Conservation (phyloP, 2,113 vertebrate genomes). For the Brachionichthys hirsutus region DNA sequence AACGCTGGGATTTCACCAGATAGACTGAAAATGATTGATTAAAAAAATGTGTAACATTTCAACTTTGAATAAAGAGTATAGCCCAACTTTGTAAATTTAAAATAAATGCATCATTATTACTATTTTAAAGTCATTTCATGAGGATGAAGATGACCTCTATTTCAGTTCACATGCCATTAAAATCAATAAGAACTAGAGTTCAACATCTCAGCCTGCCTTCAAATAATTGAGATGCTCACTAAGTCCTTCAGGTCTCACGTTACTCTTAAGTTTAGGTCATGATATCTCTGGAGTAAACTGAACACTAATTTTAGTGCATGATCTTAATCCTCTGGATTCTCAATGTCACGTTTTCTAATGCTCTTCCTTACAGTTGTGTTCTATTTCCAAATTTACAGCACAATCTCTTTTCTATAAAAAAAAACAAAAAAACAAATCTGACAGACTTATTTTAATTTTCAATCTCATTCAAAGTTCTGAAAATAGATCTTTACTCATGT, state of each 20-base stretch:
- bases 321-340: background rate
- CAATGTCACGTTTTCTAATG: background rate
- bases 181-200: constrained; percentile 2
- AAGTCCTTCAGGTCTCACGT: constrained; percentile 46
- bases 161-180: background rate
- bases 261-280: constrained; percentile 8
- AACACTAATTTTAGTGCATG: constrained; percentile 28
- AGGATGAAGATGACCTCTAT: background rate
- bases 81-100: background rate
- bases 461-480: too few relatives aligned
- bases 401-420: too few relatives aligned
- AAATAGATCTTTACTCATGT: too few relatives aligned
- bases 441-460: too few relatives aligned
- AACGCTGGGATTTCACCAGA: background rate
- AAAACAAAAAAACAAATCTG: too few relatives aligned
- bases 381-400: too few relatives aligned
- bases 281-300: constrained; percentile 11
- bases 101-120: background rate
- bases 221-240: constrained; percentile 28
- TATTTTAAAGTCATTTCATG: background rate
- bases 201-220: background rate
- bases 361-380: too few relatives aligned
- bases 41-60: background rate
- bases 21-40: background rate
- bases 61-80: too few relatives aligned